These are phyloP conservation scores for Ichneumoninae sp. DNA, from an alignment of 2,888 invertebrate genomes.

Conservation along the genomic window DNA sequence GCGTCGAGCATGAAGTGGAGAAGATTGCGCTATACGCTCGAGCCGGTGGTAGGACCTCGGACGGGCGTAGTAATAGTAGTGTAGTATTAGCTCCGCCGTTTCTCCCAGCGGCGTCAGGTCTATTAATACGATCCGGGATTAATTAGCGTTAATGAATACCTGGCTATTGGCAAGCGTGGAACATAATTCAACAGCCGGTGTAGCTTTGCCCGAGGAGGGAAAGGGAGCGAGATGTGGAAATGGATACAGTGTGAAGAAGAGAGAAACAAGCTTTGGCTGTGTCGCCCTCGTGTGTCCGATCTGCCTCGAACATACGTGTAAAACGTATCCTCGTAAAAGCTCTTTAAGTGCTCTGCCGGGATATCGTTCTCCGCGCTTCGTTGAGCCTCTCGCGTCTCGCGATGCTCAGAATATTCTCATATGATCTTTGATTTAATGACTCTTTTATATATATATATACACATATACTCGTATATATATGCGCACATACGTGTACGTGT, in stretches of 20 bases:
- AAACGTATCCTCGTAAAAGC: conserved; percentile 62
- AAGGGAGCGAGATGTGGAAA: conserved; percentile 40
- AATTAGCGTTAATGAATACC: conserved; percentile 82
- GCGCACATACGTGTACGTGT: background rate
- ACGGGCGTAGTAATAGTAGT: conserved; percentile 31
- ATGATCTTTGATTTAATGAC: conserved; percentile 59
- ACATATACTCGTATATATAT: background rate
- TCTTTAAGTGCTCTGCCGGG: conserved; percentile 57
- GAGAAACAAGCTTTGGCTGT: conserved; percentile 46
- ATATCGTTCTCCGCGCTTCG: conserved; percentile 54
- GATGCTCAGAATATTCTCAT: conserved; percentile 55
- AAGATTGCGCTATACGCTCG: conserved; percentile 47
- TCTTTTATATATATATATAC: background rate
- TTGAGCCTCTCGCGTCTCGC: conserved; percentile 27
- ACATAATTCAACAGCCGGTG: conserved; percentile 76
- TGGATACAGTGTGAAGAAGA: conserved; percentile 32
- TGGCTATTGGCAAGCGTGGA: conserved; percentile 79
- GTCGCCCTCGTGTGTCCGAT: conserved; percentile 58
- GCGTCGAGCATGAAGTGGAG: conserved; percentile 27
- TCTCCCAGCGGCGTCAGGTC: conserved; percentile 44
- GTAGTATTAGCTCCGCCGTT: conserved; percentile 42
- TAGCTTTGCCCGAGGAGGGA: conserved; percentile 39
- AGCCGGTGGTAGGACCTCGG: conserved; percentile 24
- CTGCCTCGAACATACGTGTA: conserved; percentile 60
- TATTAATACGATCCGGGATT: conserved; percentile 78